phyloP scores from a whole-genome alignment of 2,888 invertebrate species.

The Nemapogon koenigi region DNA sequence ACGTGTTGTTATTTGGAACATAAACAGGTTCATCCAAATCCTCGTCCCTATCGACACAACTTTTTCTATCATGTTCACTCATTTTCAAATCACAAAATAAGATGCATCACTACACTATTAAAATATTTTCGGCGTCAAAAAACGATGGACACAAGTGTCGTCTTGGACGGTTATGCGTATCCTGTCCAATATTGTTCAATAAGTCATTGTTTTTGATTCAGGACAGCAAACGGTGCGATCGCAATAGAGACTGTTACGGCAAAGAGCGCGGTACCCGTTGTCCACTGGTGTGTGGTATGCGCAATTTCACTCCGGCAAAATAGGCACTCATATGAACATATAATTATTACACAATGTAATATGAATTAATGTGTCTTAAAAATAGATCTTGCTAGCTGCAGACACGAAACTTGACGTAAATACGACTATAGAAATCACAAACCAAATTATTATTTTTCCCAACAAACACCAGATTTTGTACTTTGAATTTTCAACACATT shows the following conservation, averaged over 20 bases:
- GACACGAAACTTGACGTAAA: too few species aligned
- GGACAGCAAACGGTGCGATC: constrained; percentile 55
- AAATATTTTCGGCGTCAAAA: too few species aligned
- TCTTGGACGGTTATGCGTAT: constrained; percentile 19
- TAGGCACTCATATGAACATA: not conserved
- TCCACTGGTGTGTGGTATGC: constrained; percentile 6
- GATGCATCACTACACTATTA: constrained; percentile 1
- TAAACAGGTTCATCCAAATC: constrained; percentile 41
- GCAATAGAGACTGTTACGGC: constrained; percentile 35
- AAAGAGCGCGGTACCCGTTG: constrained; percentile 27
- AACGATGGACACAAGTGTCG: not conserved
- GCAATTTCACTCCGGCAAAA: constrained; percentile 8
- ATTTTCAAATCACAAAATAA: constrained; percentile 25
- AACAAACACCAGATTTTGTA: not conserved
- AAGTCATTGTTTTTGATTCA: constrained; percentile 45
- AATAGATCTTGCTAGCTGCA: not conserved
- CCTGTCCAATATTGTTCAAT: constrained; percentile 36
- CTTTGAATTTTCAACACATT: constrained; percentile 17
- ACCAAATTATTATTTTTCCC: not conserved
- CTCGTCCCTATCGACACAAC: constrained; percentile 34
- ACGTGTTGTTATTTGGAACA: constrained; percentile 48
- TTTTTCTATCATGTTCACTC: constrained; percentile 48
- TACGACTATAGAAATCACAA: too few species aligned
- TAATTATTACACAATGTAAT: not conserved
- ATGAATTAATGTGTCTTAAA: not conserved